Evolutionary conservation across 2,113 vertebrate genomes (phyloP), one percentile per base, ranked within the genome.

Genomic region (Phylloscopus trochiloides): DNA sequence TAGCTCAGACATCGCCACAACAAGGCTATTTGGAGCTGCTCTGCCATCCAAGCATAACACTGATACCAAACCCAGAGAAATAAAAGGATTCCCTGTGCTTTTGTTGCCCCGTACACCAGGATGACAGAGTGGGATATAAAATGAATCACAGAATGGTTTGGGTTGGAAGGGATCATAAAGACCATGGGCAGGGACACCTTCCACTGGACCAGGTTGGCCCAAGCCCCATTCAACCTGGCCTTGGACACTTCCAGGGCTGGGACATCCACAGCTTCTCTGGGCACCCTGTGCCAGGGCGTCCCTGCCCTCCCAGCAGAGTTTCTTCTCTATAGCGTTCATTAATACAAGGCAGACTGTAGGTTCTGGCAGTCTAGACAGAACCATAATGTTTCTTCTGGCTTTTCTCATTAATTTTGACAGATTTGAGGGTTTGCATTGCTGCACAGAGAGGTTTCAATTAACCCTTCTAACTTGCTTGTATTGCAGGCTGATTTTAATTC

Each of bases 391-490:
- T 96, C 89, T 95, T 86, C 94, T 92, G 95, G 79, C 86, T 86
- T 95, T 96, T 78, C 75, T 97, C 92, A 94, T 91, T 96, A 78
- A 61, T 91, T 96, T 94, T 98, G 97, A 96, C 97, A 97, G 94
- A 89, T 95, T 67, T 95, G 87, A 94, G 87, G 43, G 77, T 90
- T 97, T 97, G 93, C 65, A 91, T 61, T 97, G 94, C 67, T 86
- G 55, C 72, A 82, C 63, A 87, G 59, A 93, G 67, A 77, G 51
- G 58, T 94, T 95, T 97, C 73, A 78, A 83, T 94, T 86, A 97
- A 94, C 86, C 70, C 76, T 74, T 89, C 50, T 68, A 70, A 51
- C 45, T 67, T 68, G 16, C 48, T 74, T 52, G 10, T 76, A 58
- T 76, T 9, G 5, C 16, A 88, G 73, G 85, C 82, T 94, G 29